phyloP scores from a whole-genome alignment of 2,888 invertebrate species.

The Folsomia candida region DNA sequence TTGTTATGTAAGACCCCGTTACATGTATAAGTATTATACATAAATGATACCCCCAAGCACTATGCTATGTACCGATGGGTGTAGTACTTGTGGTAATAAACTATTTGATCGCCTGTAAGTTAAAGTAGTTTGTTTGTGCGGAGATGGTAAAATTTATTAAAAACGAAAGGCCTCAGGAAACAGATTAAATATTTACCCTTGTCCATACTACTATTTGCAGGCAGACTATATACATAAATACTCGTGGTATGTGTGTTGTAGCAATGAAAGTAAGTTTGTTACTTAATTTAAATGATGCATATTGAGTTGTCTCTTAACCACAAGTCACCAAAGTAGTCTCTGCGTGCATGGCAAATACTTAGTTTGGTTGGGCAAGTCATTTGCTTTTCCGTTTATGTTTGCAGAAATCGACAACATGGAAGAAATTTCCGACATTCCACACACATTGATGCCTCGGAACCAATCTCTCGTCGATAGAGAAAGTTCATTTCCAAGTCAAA shows the following conservation, averaged over 20 bases:
- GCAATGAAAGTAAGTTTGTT: not conserved
- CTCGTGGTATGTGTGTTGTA: not conserved
- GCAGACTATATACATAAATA: too few species aligned
- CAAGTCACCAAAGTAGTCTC: too few species aligned
- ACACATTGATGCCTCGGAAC: too few species aligned
- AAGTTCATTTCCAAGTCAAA: constrained; percentile 18
- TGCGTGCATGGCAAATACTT: not conserved
- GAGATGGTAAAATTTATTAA: not conserved
- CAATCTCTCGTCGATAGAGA: not conserved
- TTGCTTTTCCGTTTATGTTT: not conserved
- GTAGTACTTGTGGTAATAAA: too few species aligned
- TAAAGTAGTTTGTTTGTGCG: not conserved
- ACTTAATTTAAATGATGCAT: not conserved
- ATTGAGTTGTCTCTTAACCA: not conserved
- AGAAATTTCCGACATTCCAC: too few species aligned
- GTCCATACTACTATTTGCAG: not conserved
- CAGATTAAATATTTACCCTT: not conserved
- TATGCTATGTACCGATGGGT: too few species aligned
- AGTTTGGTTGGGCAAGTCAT: not conserved
- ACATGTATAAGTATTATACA: too few species aligned
- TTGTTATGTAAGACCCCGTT: too few species aligned
- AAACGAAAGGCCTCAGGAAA: not conserved
- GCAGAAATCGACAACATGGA: not conserved
- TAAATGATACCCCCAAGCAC: not conserved
- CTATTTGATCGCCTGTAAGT: too few species aligned